Evolutionary conservation across 2,113 vertebrate genomes (phyloP).

Genomic region (Cyphomyrus plagiostoma): DNA sequence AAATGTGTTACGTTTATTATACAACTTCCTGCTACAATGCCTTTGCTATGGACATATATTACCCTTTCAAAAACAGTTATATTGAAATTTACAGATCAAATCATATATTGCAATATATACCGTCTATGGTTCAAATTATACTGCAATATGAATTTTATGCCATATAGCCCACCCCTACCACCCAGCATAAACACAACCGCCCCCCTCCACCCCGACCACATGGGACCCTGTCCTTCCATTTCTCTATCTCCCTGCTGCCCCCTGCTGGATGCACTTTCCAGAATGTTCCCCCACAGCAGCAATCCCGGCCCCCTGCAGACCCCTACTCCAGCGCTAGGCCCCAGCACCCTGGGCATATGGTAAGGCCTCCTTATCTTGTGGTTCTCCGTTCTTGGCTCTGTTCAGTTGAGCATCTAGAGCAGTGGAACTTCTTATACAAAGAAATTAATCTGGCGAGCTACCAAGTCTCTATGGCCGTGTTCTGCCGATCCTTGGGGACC

Average conservation of each 20-base stretch:
- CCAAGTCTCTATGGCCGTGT: not conserved
- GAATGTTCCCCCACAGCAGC: not conserved
- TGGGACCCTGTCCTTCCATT: not conserved
- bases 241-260: not conserved
- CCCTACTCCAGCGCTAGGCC: not conserved
- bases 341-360: not conserved
- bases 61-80: too few relatives aligned
- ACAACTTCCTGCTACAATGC: too few relatives aligned
- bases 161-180: not conserved
- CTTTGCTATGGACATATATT: too few relatives aligned
- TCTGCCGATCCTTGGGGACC: not conserved
- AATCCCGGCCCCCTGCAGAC: not conserved
- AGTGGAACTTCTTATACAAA: not conserved
- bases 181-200: not conserved
- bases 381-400: not conserved
- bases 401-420: not conserved
- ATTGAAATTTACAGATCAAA: too few relatives aligned
- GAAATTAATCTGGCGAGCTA: not conserved
- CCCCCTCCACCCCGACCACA: not conserved
- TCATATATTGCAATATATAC: too few relatives aligned
- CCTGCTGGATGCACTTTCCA: not conserved
- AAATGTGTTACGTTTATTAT: too few relatives aligned
- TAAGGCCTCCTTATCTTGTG: not conserved
- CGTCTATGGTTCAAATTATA: too few relatives aligned
- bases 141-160: too few relatives aligned